Conservation (phyloP, 2,888 invertebrate genomes). For the Automeris io region DNA sequence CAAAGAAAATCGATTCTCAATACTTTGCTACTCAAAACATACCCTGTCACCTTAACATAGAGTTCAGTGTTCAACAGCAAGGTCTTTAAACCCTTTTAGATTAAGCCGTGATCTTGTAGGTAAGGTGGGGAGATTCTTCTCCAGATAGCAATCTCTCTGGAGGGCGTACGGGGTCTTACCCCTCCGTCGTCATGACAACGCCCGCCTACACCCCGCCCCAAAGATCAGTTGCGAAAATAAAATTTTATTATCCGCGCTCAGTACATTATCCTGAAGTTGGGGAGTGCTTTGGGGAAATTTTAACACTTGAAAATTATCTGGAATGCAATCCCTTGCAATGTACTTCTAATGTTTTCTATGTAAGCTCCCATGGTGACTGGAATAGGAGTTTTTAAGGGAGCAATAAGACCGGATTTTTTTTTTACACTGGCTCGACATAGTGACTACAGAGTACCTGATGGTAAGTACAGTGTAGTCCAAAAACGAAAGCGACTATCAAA, state of each 20-base stretch:
- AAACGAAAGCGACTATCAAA: no score
- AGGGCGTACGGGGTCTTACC: conserved; percentile 62
- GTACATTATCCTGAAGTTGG: conserved; percentile 64
- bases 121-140: conserved; percentile 60
- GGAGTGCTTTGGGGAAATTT: conserved; percentile 39
- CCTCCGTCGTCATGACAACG: conserved; percentile 62
- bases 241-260: conserved; percentile 62
- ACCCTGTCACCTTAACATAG: conserved; percentile 18
- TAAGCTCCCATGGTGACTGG: no score
- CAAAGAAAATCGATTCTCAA: conserved; percentile 45
- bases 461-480: no score
- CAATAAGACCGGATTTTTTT: no score
- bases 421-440: no score
- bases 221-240: conserved; percentile 68
- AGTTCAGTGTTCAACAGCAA: conserved; percentile 28
- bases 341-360: no score
- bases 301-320: conserved; percentile 23
- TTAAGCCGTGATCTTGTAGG: conserved; percentile 53
- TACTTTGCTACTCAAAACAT: neutral
- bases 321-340: conserved; percentile 18
- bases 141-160: conserved; percentile 65
- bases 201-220: conserved; percentile 58
- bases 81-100: conserved; percentile 63
- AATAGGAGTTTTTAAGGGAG: no score
- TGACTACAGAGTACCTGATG: no score